Evolutionary conservation across 2,113 vertebrate species (phyloP).

Genomic region (Grantiella picta): DNA sequence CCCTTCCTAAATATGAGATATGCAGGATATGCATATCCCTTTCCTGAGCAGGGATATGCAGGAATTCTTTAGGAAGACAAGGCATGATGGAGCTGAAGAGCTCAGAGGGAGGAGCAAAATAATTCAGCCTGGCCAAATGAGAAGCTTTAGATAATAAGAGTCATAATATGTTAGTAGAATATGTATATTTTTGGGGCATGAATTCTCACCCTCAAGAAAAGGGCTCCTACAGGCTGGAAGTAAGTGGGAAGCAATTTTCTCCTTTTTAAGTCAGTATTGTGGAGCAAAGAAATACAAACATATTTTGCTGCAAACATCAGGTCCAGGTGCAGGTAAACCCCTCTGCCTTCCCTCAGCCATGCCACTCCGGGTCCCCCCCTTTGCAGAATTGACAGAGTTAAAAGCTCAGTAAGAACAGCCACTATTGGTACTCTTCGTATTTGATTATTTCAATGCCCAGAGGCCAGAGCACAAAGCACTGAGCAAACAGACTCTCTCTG

Average conservation of each 20-base stretch:
- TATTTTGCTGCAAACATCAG: background rate
- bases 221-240: background rate
- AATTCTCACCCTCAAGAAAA: background rate
- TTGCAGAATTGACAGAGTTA: background rate
- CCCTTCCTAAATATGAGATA: background rate
- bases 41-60: background rate
- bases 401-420: background rate
- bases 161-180: background rate
- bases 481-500: background rate
- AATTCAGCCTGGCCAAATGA: background rate
- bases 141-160: background rate
- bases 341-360: background rate
- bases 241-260: background rate
- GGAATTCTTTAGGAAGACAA: background rate
- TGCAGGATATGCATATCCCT: no score
- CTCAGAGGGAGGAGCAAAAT: background rate
- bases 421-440: background rate
- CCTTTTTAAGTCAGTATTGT: background rate
- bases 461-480: background rate
- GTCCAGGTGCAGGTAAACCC: background rate
- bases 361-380: background rate
- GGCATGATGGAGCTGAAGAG: background rate
- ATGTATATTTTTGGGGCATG: rapidly evolving
- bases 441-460: background rate
- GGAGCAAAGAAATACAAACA: background rate